Conservation (phyloP, 1,140 invertebrate genomes). For the Manduca sexta region DNA sequence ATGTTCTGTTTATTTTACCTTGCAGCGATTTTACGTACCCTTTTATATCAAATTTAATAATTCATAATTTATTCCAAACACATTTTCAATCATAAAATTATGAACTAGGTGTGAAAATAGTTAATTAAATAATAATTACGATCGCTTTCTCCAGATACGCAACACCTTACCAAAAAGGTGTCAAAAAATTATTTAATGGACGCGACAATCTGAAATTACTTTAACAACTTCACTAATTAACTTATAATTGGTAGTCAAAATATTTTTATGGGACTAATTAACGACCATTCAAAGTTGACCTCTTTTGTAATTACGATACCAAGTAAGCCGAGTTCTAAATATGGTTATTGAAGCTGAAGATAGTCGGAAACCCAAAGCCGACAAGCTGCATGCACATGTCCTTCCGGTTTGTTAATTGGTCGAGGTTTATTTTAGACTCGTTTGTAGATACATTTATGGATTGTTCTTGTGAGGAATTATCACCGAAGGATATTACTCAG, state of each 20-base stretch:
- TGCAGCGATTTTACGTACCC: no score
- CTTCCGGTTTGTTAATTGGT: slow-evolving; percentile 42
- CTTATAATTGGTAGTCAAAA: slow-evolving; percentile 19
- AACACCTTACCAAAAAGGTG: background rate
- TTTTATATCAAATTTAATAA: no score
- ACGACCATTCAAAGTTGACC: background rate
- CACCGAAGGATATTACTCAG: background rate
- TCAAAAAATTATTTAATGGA: background rate
- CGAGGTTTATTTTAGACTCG: slow-evolving; percentile 11
- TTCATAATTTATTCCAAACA: no score
- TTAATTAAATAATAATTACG: no score
- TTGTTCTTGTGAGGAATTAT: background rate
- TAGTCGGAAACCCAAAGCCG: slow-evolving; percentile 36
- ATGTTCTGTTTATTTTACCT: no score
- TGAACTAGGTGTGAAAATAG: no score
- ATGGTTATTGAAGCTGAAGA: background rate
- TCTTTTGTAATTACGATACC: no score
- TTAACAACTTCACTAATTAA: slow-evolving; percentile 24
- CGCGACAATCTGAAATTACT: slow-evolving; percentile 2
- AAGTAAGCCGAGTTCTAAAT: background rate
- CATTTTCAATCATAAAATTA: no score
- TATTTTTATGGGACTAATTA: slow-evolving; percentile 12
- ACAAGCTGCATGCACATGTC: slow-evolving; percentile 42
- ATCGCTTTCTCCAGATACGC: no score
- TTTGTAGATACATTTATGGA: background rate